Percentiles rank a stretch among this genome's conserved stretches.
phyloP scores from a whole-genome alignment of 2,888 invertebrate genomes.

The Bibio marci region DNA sequence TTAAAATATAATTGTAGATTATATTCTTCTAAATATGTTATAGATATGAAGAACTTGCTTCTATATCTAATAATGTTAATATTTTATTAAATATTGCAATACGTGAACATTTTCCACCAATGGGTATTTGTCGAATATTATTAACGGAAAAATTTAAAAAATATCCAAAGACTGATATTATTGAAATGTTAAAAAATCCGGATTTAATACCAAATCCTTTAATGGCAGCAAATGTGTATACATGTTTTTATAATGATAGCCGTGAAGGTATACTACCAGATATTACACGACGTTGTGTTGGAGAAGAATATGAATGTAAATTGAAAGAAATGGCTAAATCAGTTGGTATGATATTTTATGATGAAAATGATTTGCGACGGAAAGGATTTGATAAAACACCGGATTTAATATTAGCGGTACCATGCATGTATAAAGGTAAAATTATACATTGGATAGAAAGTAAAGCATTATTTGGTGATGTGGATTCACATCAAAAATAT shows the following conservation, averaged over 20 bases:
- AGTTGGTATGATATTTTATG: slow-evolving; percentile 42
- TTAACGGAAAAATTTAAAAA: slow-evolving; percentile 20
- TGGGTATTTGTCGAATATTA: slow-evolving; percentile 19
- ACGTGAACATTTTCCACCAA: slow-evolving; percentile 18
- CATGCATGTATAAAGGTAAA: slow-evolving; percentile 67
- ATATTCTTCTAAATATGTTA: not conserved
- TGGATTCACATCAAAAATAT: slow-evolving; percentile 62
- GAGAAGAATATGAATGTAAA: slow-evolving; percentile 71
- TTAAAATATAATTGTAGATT: not conserved
- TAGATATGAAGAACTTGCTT: not conserved
- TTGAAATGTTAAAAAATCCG: slow-evolving; percentile 21
- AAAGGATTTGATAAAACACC: slow-evolving; percentile 91
- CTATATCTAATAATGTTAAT: slow-evolving; percentile 5
- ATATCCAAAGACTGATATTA: slow-evolving; percentile 16
- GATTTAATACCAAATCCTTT: slow-evolving; percentile 20
- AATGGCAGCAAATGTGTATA: slow-evolving; percentile 21
- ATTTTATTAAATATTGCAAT: slow-evolving; percentile 20
- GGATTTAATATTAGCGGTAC: slow-evolving; percentile 78
- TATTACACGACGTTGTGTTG: slow-evolving; percentile 58
- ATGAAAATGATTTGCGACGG: slow-evolving; percentile 62
- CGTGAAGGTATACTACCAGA: slow-evolving; percentile 71
- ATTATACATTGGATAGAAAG: slow-evolving; percentile 93
- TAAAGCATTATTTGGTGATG: slow-evolving; percentile 86
- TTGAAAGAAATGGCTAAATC: slow-evolving; percentile 26
- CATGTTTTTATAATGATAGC: slow-evolving; percentile 68